phyloP scores from a whole-genome alignment of 2,888 invertebrate genomes.

The Spisula solida region DNA sequence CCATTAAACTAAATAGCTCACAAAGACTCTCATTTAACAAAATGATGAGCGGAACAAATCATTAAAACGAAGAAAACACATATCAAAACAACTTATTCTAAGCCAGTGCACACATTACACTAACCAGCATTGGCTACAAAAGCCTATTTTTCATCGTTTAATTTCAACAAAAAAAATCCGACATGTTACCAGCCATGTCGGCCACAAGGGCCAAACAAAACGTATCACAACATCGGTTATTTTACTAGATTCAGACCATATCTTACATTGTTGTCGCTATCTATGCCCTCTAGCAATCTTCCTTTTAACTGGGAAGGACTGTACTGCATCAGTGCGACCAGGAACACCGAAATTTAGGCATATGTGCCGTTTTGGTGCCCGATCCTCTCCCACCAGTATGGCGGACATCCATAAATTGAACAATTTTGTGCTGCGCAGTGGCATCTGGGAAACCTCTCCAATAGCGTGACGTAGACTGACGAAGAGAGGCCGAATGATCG shows the following conservation, averaged over 20 bases:
- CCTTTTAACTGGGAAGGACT: conserved; percentile 94
- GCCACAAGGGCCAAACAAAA: conserved; percentile 60
- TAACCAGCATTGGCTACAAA: not conserved
- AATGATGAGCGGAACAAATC: not conserved
- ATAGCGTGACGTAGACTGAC: conserved; percentile 85
- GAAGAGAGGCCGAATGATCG: conserved; percentile 73
- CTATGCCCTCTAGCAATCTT: conserved; percentile 98
- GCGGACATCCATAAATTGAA: conserved; percentile 88
- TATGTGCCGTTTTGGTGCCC: conserved; percentile 88
- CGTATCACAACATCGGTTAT: conserved; percentile 37
- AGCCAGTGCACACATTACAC: not conserved
- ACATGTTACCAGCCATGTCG: conserved; percentile 67
- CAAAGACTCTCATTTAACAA: not conserved
- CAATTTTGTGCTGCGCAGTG: conserved; percentile 82
- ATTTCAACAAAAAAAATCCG: conserved; percentile 38
- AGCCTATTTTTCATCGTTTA: not conserved
- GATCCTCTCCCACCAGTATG: conserved; percentile 89
- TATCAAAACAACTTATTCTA: conserved; percentile 5
- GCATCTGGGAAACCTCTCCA: conserved; percentile 86
- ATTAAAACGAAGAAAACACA: not conserved
- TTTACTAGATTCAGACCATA: conserved; percentile 63
- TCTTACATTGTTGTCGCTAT: conserved; percentile 99
- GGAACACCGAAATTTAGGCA: conserved; percentile 88
- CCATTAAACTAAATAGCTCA: not conserved
- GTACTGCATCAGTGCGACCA: conserved; percentile 88